These are phyloP conservation scores for Plectropomus leopardus DNA, from an alignment of 2,113 vertebrate species.

Conservation along the genomic window DNA sequence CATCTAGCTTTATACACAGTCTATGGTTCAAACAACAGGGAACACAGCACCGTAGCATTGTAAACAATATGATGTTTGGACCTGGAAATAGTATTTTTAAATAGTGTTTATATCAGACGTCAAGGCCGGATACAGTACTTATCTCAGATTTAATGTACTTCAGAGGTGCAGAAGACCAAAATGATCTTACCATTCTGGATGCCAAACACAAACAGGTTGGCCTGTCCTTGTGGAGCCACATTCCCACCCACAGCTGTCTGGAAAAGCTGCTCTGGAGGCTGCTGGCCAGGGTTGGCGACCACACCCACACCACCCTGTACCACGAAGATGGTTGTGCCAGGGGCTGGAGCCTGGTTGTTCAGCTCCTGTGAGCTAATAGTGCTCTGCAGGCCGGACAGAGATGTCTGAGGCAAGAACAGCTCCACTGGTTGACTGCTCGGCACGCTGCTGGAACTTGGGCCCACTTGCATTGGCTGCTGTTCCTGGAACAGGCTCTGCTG, in stretches of 20 bases:
- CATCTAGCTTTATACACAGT: no score
- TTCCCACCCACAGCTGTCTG: slow-evolving; percentile 88
- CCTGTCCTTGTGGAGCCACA: slow-evolving; percentile 90
- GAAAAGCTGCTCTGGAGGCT: slow-evolving; percentile 88
- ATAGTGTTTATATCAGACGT: no score
- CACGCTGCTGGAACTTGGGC: slow-evolving; percentile 86
- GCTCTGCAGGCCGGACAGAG: slow-evolving; percentile 92
- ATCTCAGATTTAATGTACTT: background rate
- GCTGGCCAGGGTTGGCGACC: slow-evolving; percentile 88
- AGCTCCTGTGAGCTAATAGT: slow-evolving; percentile 92
- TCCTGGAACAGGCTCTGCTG: slow-evolving; percentile 92
- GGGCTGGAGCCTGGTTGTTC: slow-evolving; percentile 83
- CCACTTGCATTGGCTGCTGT: slow-evolving; percentile 95
- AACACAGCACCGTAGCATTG: no score
- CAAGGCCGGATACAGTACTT: no score
- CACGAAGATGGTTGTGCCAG: slow-evolving; percentile 88
- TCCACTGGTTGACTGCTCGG: slow-evolving; percentile 90
- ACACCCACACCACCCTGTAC: slow-evolving; percentile 89
- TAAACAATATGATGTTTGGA: no score
- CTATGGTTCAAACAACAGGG: no score
- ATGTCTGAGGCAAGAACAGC: slow-evolving; percentile 93
- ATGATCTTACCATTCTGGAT: slow-evolving; percentile 94
- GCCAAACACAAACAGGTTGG: slow-evolving; percentile 96
- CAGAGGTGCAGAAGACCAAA: background rate
- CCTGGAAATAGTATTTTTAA: no score